phyloP scores from a whole-genome alignment of 2,888 invertebrate species.

The Camponotus fellah region DNA sequence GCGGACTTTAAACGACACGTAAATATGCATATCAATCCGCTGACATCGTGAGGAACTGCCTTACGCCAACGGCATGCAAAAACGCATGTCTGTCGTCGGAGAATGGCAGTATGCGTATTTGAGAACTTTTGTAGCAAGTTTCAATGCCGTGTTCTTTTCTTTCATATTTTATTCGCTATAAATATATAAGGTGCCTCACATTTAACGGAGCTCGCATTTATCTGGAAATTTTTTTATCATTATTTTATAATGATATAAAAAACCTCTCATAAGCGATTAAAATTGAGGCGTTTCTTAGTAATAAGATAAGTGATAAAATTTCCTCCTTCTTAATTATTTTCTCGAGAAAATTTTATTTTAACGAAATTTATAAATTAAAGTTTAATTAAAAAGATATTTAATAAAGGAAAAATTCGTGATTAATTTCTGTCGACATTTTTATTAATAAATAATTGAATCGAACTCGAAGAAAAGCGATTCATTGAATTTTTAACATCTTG shows the following conservation, averaged over 20 bases:
- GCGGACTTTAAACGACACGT: conserved; percentile 57
- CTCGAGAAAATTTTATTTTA: not conserved
- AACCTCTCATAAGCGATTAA: not conserved
- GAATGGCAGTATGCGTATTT: conserved; percentile 71
- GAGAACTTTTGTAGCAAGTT: conserved; percentile 60
- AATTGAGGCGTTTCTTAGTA: not conserved
- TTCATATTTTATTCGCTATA: not conserved
- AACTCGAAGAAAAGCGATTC: not conserved
- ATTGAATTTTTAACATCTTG: not conserved
- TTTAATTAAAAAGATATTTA: not conserved
- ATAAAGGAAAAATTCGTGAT: not conserved
- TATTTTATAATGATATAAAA: not conserved
- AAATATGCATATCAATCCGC: conserved; percentile 64
- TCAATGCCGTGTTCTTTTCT: conserved; percentile 49
- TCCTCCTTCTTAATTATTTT: not conserved
- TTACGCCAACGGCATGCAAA: conserved; percentile 70
- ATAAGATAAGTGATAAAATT: not conserved
- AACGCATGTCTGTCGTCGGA: conserved; percentile 59
- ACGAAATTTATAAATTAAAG: not conserved
- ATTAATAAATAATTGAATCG: not conserved
- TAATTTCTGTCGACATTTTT: not conserved
- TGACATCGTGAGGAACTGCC: conserved; percentile 59
- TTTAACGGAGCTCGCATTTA: conserved; percentile 1
- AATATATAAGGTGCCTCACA: not conserved
- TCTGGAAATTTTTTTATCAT: not conserved